Evolutionary conservation across 2,888 invertebrate genomes (phyloP), one percentile per base, ranked within the genome.

Genomic region (Branchipolynoe longqiensis): DNA sequence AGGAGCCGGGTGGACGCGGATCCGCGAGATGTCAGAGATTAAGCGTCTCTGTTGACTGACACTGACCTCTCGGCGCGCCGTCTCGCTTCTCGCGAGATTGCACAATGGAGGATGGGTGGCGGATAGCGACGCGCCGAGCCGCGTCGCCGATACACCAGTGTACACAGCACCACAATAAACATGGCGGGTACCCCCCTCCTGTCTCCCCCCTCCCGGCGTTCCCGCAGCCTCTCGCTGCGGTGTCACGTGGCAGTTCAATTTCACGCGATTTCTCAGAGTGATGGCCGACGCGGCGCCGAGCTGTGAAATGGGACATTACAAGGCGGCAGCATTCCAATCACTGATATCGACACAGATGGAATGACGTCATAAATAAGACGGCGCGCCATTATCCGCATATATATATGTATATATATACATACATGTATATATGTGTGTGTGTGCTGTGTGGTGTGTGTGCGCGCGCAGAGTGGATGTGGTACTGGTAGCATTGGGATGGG

Each of bases 231-330:
- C 54, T 78, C 78, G 41, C 69, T n/a, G n/a, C 41, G 48, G 78
- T 78, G 78, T 78, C 78, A 78, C 78, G 54, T 78, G 78, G 78
- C 78, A 78, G 78, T 78, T 78, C 78, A 78, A 78, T 78, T 78
- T 78, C 78, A 78, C 54, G 78, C 78, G 78, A 78, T 78, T 78
- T 78, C 48, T 78, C 78, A 78, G 78, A 78, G 78, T 78, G 78
- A 78, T 78, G 25, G 78, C 78, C 14, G 78, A 28, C 12, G 78
- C 78, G 31, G 48, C 78, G 78, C 48, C 82, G 58, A 82, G 41
- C 82, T 58, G 82, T 82, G 82, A 58, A 82, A 82, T 82, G 38
- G 82, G 38, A 82, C 82, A 82, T 82, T 82, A 82, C 56, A 58
- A 58, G 58, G 56, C 58, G 58, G 36, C 56, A 56, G 38, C n/a